Evolutionary conservation across 2,888 invertebrate genomes (phyloP).

Genomic region (Gastracanthus pulcherrimus): DNA sequence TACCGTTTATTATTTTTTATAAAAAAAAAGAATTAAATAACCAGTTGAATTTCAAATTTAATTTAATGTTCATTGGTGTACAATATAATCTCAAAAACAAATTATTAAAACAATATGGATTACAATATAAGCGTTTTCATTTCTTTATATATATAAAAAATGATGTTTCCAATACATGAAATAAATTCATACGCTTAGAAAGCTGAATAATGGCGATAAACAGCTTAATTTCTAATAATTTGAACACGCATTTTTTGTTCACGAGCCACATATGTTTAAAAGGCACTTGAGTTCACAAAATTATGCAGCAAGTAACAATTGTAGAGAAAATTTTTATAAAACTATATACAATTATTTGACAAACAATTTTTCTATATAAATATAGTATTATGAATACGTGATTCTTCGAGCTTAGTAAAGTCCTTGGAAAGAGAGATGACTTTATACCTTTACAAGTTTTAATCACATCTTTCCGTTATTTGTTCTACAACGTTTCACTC

Average conservation of each 20-base stretch:
- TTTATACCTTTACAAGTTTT: background rate
- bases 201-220: conserved; percentile 41
- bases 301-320: conserved; percentile 48
- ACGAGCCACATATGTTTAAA: conserved; percentile 54
- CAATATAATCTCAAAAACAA: conserved; percentile 43
- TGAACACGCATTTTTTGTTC: conserved; percentile 54
- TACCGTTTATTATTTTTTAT: background rate
- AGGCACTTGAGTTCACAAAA: conserved; percentile 57
- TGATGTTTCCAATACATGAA: conserved; percentile 36
- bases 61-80: conserved; percentile 25
- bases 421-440: background rate
- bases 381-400: conserved; percentile 17
- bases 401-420: conserved; percentile 12
- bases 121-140: conserved; percentile 43
- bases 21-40: background rate
- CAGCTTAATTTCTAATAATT: conserved; percentile 41
- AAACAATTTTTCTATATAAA: conserved; percentile 46
- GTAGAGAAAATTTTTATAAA: conserved; percentile 47
- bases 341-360: conserved; percentile 51
- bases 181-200: conserved; percentile 34
- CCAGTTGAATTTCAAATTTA: background rate
- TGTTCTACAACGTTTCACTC: background rate
- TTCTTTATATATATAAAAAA: conserved; percentile 46
- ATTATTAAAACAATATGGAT: conserved; percentile 31
- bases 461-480: conserved; percentile 21